Conservation (phyloP, 2,113 vertebrate species). For the Eurystomus gularis region DNA sequence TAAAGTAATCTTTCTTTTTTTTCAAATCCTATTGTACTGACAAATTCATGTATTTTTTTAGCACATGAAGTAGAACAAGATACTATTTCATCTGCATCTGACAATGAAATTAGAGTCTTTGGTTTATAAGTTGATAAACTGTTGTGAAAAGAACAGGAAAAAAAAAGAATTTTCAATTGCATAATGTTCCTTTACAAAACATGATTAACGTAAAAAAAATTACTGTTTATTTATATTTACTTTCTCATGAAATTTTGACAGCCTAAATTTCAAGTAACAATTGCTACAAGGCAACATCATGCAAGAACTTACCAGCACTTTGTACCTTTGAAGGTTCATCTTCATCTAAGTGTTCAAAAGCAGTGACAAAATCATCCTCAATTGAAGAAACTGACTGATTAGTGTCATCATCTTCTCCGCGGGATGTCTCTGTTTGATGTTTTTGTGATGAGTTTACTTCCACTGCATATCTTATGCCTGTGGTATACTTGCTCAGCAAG, state of each 20-base stretch:
- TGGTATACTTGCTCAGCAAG: conserved; percentile 86
- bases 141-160: neutral
- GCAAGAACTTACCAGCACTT: conserved; percentile 71
- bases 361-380: conserved; percentile 98
- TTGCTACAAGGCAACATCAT: neutral
- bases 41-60: neutral
- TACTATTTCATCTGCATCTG: neutral
- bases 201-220: neutral
- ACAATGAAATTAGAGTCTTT: neutral
- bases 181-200: neutral
- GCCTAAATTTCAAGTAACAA: neutral
- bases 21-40: neutral
- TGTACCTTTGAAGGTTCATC: conserved; percentile 79
- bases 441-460: conserved; percentile 80
- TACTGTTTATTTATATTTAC: neutral
- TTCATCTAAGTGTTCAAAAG: conserved; percentile 94
- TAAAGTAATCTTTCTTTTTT: neutral
- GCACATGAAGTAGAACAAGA: neutral
- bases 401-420: conserved; percentile 91
- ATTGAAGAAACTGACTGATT: conserved; percentile 98
- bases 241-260: neutral
- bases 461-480: conserved; percentile 83
- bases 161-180: neutral
- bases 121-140: neutral
- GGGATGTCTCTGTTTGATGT: conserved; percentile 67